A percentile compares a stretch with the other conserved stretches of the same genome.
phyloP scores from a whole-genome alignment of 2,888 invertebrate species.

The Boloria euphrosyne region DNA sequence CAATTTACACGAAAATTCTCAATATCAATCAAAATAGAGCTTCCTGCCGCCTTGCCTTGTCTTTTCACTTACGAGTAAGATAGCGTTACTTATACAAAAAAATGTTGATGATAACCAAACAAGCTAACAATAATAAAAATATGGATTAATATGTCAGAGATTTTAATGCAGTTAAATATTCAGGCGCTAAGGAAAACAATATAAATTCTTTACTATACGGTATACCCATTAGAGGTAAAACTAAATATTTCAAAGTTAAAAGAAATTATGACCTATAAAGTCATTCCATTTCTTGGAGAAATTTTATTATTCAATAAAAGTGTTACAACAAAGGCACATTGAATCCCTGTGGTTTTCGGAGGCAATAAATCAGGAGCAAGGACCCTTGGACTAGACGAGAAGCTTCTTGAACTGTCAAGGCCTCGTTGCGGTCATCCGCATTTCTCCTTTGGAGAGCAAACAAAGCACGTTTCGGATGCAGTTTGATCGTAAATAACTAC shows the following conservation, averaged over 20 bases:
- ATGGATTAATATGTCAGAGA: no score
- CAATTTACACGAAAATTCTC: no score
- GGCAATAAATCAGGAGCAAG: conserved; percentile 78
- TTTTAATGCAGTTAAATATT: no score
- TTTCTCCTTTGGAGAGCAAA: conserved; percentile 57
- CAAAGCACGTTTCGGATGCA: conserved; percentile 40
- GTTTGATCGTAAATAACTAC: conserved; percentile 7
- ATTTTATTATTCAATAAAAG: conserved; percentile 81
- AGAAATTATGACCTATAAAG: conserved; percentile 78
- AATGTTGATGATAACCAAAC: no score
- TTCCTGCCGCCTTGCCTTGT: no score
- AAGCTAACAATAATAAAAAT: no score
- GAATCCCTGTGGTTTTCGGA: conserved; percentile 76
- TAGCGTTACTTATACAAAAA: no score
- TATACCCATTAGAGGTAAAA: conserved; percentile 47
- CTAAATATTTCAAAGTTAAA: conserved; percentile 53
- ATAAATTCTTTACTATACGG: conserved; percentile 39
- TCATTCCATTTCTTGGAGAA: conserved; percentile 74
- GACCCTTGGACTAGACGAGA: conserved; percentile 60
- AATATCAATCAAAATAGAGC: no score
- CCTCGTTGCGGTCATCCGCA: conserved; percentile 68
- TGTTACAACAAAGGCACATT: conserved; percentile 77
- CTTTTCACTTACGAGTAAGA: no score
- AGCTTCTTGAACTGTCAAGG: conserved; percentile 80
- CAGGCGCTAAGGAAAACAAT: neutral